phyloP scores from a whole-genome alignment of 1,140 invertebrate species.

The Rhizoglyphus robini region DNA sequence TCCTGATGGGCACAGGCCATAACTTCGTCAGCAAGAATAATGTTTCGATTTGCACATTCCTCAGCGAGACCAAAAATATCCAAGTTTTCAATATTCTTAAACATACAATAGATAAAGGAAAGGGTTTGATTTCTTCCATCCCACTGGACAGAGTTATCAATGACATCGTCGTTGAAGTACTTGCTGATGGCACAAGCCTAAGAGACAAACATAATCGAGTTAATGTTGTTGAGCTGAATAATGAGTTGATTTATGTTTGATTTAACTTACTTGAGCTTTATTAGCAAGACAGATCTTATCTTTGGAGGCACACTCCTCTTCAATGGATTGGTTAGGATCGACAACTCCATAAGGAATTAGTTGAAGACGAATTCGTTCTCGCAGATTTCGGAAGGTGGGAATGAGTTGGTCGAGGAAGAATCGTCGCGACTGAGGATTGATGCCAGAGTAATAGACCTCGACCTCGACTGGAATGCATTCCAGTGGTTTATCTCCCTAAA shows the following conservation, averaged over 20 bases:
- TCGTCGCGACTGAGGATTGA: slow-evolving; percentile 16
- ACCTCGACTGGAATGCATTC: slow-evolving; percentile 17
- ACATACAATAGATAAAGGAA: slow-evolving; percentile 20
- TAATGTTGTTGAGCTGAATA: no score
- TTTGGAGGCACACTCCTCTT: not conserved
- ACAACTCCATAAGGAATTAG: slow-evolving; percentile 16
- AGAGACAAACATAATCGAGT: not conserved
- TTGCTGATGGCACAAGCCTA: slow-evolving; percentile 17
- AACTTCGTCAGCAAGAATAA: slow-evolving; percentile 15
- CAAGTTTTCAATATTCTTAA: slow-evolving; percentile 16
- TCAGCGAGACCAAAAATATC: not conserved
- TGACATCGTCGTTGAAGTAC: slow-evolving; percentile 12
- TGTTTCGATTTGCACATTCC: slow-evolving; percentile 16
- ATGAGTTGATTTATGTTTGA: no score
- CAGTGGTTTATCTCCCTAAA: slow-evolving; percentile 22
- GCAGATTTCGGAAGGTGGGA: slow-evolving; percentile 7
- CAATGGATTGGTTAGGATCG: not conserved
- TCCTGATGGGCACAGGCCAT: not conserved
- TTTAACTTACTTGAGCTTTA: slow-evolving; percentile 20
- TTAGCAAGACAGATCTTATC: slow-evolving; percentile 9
- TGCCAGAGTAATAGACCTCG: slow-evolving; percentile 16
- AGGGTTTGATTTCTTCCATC: slow-evolving; percentile 22
- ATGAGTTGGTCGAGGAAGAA: slow-evolving; percentile 20
- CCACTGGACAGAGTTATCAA: not conserved
- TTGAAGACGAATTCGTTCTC: slow-evolving; percentile 19